These are phyloP conservation scores for Hippocampus kuda DNA, from an alignment of 2,797 vertebrate species.

Conservation along the genomic window DNA sequence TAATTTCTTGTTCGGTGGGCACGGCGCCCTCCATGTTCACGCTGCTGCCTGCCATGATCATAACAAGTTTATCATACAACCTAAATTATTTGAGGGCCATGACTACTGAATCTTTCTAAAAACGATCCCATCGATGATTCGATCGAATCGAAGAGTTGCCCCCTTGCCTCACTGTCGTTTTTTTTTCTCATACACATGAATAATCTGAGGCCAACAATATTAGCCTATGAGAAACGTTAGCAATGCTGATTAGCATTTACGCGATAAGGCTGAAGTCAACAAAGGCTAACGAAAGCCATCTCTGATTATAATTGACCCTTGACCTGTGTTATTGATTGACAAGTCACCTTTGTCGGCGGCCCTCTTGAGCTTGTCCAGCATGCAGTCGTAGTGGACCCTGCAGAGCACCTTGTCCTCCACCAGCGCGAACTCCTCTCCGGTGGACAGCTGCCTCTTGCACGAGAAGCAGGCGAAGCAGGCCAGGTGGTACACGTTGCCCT, in stretches of 20 bases:
- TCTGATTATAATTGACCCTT: no score
- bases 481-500: constrained; percentile 89
- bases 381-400: constrained; percentile 86
- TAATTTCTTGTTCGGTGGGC: constrained; percentile 84
- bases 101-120: no score
- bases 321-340: not conserved
- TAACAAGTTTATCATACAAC: not conserved
- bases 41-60: constrained; percentile 69
- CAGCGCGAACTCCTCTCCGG: constrained; percentile 91
- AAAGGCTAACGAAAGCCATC: no score
- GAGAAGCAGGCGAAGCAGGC: constrained; percentile 95
- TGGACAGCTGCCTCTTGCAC: constrained; percentile 91
- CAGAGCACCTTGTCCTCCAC: constrained; percentile 92
- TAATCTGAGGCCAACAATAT: no score
- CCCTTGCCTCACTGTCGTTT: no score
- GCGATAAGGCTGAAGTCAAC: no score
- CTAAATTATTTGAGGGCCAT: no score
- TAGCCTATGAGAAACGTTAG: no score
- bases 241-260: no score
- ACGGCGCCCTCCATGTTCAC: constrained; percentile 83
- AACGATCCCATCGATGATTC: no score
- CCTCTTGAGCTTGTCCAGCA: constrained; percentile 90
- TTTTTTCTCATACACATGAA: no score
- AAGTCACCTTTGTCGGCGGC: constrained; percentile 82
- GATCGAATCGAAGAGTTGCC: no score